Conservation (phyloP, 2,888 invertebrate genomes). For the Nezara viridula region DNA sequence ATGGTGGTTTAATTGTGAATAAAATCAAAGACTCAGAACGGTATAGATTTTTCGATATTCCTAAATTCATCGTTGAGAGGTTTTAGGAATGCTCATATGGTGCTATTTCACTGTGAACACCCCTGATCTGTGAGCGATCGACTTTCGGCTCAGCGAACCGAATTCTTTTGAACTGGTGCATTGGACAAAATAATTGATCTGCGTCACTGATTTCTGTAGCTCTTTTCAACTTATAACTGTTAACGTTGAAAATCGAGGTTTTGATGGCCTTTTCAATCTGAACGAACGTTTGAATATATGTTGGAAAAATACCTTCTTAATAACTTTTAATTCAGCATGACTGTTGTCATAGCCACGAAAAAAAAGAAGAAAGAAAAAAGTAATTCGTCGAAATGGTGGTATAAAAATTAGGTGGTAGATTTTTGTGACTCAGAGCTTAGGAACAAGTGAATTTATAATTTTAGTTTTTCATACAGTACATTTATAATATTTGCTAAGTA, state of each 20-base stretch:
- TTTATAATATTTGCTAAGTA: no score
- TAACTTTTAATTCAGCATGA: no score
- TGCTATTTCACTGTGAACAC: neutral
- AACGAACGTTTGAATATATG: no score
- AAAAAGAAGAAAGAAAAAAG: no score
- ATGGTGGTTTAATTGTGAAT: no score
- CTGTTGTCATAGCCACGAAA: no score
- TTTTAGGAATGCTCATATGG: slow-evolving; percentile 1
- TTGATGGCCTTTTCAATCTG: neutral
- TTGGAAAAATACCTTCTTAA: no score
- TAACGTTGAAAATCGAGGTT: neutral
- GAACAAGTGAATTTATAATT: no score
- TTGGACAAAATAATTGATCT: slow-evolving; percentile 21
- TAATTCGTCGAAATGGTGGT: no score
- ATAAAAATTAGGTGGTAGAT: no score
- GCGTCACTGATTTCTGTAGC: neutral
- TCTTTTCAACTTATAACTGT: neutral
- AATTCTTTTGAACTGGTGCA: slow-evolving; percentile 1
- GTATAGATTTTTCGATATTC: neutral
- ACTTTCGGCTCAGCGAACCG: neutral
- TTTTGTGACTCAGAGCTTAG: no score
- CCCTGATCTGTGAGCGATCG: neutral
- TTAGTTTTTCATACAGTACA: no score
- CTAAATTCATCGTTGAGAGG: neutral
- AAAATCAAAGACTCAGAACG: neutral